A percentile compares a stretch with the other conserved stretches of the same genome.
Conservation (phyloP, 2,888 invertebrate species). For the Pomacea canaliculata region DNA sequence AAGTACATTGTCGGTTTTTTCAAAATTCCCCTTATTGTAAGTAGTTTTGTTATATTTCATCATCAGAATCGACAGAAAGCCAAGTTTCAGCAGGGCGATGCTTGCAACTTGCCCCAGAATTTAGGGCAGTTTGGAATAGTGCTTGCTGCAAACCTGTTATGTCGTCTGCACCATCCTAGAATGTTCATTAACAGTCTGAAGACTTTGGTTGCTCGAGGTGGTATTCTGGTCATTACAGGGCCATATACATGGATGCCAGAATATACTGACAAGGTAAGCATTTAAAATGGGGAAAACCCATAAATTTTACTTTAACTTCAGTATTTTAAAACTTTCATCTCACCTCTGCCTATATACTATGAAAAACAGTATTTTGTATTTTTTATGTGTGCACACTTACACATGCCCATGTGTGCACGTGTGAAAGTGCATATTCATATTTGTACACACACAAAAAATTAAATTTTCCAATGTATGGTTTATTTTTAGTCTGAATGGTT, state of each 20-base stretch:
- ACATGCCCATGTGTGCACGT: no score
- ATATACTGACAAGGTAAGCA: slow-evolving; percentile 63
- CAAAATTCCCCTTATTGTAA: not conserved
- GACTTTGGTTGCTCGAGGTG: slow-evolving; percentile 59
- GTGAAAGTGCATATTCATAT: no score
- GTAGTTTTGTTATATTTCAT: not conserved
- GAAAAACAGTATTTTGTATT: no score
- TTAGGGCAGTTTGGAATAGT: slow-evolving; percentile 67
- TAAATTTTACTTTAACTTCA: not conserved
- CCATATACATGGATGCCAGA: slow-evolving; percentile 67
- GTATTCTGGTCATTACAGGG: slow-evolving; percentile 66
- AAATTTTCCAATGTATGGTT: no score
- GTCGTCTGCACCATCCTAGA: slow-evolving; percentile 61
- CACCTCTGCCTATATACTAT: no score
- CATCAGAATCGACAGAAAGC: slow-evolving; percentile 49
- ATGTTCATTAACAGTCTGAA: slow-evolving; percentile 59
- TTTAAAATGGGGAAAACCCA: not conserved
- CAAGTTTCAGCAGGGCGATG: slow-evolving; percentile 65
- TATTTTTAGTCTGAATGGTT: slow-evolving; percentile 55
- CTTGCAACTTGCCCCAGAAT: slow-evolving; percentile 60
- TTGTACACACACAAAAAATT: no score
- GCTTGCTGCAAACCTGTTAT: slow-evolving; percentile 66
- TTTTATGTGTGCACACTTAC: no score
- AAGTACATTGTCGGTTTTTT: not conserved
- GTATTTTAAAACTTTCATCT: not conserved